A percentile compares a stretch with the other conserved stretches of the same genome.
Evolutionary conservation across 2,888 invertebrate genomes (phyloP).

Genomic region (Spatulosminthurus flaviceps): DNA sequence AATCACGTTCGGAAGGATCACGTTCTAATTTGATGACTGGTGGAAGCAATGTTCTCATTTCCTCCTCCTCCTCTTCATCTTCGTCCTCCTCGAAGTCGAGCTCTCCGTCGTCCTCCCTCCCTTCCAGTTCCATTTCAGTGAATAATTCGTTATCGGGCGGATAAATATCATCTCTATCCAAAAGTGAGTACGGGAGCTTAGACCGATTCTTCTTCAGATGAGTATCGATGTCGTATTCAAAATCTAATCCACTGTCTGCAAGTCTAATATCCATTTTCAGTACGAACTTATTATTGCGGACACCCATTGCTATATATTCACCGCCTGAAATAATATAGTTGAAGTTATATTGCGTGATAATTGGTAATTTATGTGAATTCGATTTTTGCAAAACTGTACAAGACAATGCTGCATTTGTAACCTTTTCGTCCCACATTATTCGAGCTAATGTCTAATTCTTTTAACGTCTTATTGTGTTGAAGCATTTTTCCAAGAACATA

Average conservation of each 20-base stretch:
- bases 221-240: slow-evolving; percentile 55
- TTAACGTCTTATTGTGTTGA: slow-evolving; percentile 54
- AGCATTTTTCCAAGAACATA: slow-evolving; percentile 61
- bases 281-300: slow-evolving; percentile 54
- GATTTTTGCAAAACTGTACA: background rate
- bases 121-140: slow-evolving; percentile 44
- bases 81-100: background rate
- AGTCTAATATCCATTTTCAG: slow-evolving; percentile 58
- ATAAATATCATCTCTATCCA: slow-evolving; percentile 56
- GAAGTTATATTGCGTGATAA: too few relatives aligned
- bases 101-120: slow-evolving; percentile 48
- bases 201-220: slow-evolving; percentile 52
- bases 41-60: slow-evolving; percentile 8
- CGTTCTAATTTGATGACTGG: background rate
- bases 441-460: slow-evolving; percentile 59
- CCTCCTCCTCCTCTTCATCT: slow-evolving; percentile 50
- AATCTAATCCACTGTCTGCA: slow-evolving; percentile 53
- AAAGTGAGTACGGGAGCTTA: slow-evolving; percentile 44
- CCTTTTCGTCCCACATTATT: slow-evolving; percentile 58
- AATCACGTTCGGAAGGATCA: background rate
- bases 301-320: slow-evolving; percentile 55
- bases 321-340: slow-evolving; percentile 51
- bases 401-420: too few relatives aligned
- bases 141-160: slow-evolving; percentile 47
- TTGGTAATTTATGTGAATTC: too few relatives aligned